Evolutionary conservation across 2,888 invertebrate species (phyloP).

Genomic region (Thysanoteuthis rhombus): DNA sequence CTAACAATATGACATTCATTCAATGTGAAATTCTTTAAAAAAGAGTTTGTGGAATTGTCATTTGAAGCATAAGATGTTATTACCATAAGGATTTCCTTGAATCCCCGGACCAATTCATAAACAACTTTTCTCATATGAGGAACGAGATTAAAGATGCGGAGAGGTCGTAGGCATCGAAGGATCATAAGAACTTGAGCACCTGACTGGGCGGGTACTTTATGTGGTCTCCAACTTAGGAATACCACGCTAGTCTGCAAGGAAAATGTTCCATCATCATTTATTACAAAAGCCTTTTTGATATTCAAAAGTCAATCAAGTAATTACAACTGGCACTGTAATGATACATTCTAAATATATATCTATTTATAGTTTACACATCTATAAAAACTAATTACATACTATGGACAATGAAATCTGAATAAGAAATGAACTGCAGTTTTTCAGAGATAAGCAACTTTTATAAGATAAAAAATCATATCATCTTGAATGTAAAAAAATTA

Average conservation of each 20-base stretch:
- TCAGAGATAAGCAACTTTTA: no score
- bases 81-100: conserved; percentile 97
- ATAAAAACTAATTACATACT: not conserved
- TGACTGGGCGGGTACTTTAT: conserved; percentile 87
- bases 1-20: not conserved
- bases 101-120: conserved; percentile 95
- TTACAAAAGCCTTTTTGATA: not conserved
- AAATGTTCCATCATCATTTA: not conserved
- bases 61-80: not conserved
- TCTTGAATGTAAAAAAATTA: no score
- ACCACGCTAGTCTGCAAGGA: conserved; percentile 84
- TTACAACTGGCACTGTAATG: not conserved
- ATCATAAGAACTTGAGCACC: conserved; percentile 95
- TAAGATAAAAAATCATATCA: no score
- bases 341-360: not conserved
- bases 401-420: not conserved
- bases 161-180: conserved; percentile 91
- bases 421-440: not conserved
- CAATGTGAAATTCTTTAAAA: not conserved
- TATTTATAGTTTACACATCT: no score
- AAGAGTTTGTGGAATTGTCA: not conserved
- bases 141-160: conserved; percentile 96
- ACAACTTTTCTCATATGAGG: conserved; percentile 99
- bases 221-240: conserved; percentile 96
- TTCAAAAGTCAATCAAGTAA: not conserved